Conservation (phyloP, 2,797 vertebrate genomes). For the Notamacropus eugenii region DNA sequence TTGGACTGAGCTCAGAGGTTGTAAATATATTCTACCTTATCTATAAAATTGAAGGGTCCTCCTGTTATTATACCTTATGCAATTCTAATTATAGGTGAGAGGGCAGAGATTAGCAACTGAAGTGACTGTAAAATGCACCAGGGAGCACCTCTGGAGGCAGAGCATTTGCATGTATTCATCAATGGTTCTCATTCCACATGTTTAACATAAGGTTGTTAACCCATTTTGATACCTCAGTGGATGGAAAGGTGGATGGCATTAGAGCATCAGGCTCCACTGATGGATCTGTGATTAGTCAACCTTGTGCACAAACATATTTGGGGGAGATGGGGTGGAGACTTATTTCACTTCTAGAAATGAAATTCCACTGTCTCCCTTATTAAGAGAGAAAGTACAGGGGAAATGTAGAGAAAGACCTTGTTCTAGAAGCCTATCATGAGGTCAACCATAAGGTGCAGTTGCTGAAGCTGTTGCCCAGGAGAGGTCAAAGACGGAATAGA, state of each 20-base stretch:
- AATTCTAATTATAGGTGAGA: neutral
- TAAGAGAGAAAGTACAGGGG: neutral
- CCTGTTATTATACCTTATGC: neutral
- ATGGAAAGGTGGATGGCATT: neutral
- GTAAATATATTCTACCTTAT: neutral
- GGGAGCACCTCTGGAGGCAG: neutral
- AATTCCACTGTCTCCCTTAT: neutral
- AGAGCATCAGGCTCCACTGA: neutral
- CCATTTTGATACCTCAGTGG: conserved; percentile 41
- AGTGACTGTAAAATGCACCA: conserved; percentile 30
- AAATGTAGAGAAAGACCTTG: neutral
- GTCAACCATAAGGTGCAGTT: neutral
- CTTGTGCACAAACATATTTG: neutral
- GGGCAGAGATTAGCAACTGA: conserved; percentile 30
- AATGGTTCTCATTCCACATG: neutral
- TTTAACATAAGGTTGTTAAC: conserved; percentile 23
- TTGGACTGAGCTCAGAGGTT: conserved; percentile 26
- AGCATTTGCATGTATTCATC: neutral
- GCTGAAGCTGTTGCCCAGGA: neutral
- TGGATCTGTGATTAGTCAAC: neutral
- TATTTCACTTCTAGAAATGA: conserved; percentile 7
- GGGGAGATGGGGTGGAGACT: neutral
- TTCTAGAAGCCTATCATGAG: neutral
- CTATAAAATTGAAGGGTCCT: conserved; percentile 44
- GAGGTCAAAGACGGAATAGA: neutral